Percentiles rank a stretch among this genome's conserved stretches.
Evolutionary conservation across 2,888 invertebrate species (phyloP).

Genomic region (Hemicrepidius hirtus): DNA sequence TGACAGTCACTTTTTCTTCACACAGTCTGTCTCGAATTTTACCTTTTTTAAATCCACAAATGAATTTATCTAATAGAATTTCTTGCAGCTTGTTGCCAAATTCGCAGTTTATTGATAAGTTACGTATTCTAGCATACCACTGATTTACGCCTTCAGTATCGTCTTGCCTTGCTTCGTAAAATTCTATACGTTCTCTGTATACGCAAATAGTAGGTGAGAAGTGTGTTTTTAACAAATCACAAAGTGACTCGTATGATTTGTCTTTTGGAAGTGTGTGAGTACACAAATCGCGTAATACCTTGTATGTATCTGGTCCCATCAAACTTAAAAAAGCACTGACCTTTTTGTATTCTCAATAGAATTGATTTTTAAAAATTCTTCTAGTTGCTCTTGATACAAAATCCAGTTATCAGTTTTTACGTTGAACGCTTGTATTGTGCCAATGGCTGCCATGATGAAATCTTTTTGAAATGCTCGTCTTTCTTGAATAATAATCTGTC

Average conservation of each 20-base stretch:
- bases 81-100: constrained; percentile 50
- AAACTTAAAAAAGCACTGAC: constrained; percentile 47
- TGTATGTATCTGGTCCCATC: constrained; percentile 54
- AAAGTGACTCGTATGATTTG: constrained; percentile 54
- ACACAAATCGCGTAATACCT: constrained; percentile 56
- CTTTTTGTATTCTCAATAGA: not conserved
- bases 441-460: no score
- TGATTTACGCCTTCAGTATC: constrained; percentile 48
- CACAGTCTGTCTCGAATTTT: constrained; percentile 53
- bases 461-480: no score
- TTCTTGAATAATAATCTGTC: no score
- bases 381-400: not conserved
- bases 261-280: constrained; percentile 55
- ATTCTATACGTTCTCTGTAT: constrained; percentile 50
- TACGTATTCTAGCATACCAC: constrained; percentile 55
- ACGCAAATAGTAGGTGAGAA: not conserved
- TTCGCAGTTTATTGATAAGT: constrained; percentile 55
- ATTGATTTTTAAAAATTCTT: not conserved
- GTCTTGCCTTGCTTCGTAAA: constrained; percentile 55
- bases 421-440: no score
- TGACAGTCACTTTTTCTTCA: constrained; percentile 46
- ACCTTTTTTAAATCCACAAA: constrained; percentile 45
- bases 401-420: no score
- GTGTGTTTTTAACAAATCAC: constrained; percentile 15
- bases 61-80: constrained; percentile 52